These are phyloP conservation scores for Ciconia stormi DNA, from an alignment of 2,113 vertebrate species.

Conservation along the genomic window DNA sequence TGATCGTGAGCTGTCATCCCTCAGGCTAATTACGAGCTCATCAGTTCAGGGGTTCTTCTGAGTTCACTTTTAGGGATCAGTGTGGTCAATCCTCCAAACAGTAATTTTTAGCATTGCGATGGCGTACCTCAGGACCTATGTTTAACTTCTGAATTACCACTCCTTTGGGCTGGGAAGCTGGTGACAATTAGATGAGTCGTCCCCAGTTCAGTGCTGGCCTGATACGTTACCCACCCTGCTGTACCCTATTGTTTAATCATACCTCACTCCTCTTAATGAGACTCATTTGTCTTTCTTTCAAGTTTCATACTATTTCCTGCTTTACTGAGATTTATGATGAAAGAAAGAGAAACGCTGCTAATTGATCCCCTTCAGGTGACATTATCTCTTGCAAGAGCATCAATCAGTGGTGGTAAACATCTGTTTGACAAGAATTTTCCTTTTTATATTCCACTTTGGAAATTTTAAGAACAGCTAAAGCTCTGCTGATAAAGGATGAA, in stretches of 20 bases:
- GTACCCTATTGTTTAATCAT: constrained; percentile 13
- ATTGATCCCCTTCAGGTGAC: constrained; percentile 20
- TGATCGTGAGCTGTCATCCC: not conserved
- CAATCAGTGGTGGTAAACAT: not conserved
- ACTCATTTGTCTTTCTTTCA: constrained; percentile 34
- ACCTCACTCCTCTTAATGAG: constrained; percentile 1
- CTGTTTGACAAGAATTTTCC: not conserved
- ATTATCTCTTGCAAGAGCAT: not conserved
- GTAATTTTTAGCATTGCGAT: not conserved
- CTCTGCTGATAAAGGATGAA: not conserved
- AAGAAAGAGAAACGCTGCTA: constrained; percentile 5
- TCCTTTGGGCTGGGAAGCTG: constrained; percentile 24
- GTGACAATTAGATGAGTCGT: not conserved
- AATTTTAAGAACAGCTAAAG: not conserved
- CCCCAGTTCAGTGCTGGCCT: not conserved
- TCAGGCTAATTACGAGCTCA: not conserved
- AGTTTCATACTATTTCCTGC: constrained; percentile 20
- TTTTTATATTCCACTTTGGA: not conserved
- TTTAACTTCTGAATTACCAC: constrained; percentile 9
- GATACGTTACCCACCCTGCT: not conserved
- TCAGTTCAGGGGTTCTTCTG: not conserved
- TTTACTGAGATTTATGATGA: constrained; percentile 13
- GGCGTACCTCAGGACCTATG: not conserved
- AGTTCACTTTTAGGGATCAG: not conserved
- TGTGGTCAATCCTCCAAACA: not conserved